Base-by-base conservation (phyloP, 2,113 vertebrate species). In the Salvator merianae region DNA sequence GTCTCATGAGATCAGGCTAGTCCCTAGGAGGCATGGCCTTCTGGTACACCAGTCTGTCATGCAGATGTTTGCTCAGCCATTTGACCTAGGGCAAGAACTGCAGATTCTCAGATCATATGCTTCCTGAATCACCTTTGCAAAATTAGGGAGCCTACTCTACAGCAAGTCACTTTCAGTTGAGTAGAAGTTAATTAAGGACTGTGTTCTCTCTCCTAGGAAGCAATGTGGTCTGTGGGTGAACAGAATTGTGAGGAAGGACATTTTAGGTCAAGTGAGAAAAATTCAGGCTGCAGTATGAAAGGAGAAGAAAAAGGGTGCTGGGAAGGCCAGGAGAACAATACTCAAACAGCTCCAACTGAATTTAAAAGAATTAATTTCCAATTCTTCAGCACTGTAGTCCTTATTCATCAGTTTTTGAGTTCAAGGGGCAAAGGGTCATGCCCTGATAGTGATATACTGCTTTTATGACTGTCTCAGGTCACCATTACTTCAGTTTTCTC, bases 401-500 rank as follows among this genome's bases (percentile, higher is more conserved):
- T 84, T 84, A 77, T 43, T 85, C 0, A 0, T 40, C 69, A 76
- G 18, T 72, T 28, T 63, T 63, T 38, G 84, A 40, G 59, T 28
- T 30, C 63, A 10, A 59, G 7, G 59, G 28, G 59, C 40, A 18
- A 74, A 40, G 24, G 65, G 28, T 84, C 53, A 43, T 75, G 47
- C 83, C 68, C 0, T 55, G 3, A 66, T 12, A 75, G 22, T 0
- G 0, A 80, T 90, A 88, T 90, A 81, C 75, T 78, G 30, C 63
- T 53, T 30, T 81, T 30, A 32, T 66, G 2, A 4, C 62, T 53
- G 81, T 86, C 86, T 68, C 77, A 65, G 10, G 12, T 74, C 69
- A 20, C 63, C 77, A 86, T 81, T 73, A 38, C 68, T 91, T 90
- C 62, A 32, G 1, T 82, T 89, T 85, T 65, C 62, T 80, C 30